Conservation (phyloP, 2,888 invertebrate genomes). For the Himalopsyche kuldschensis region DNA sequence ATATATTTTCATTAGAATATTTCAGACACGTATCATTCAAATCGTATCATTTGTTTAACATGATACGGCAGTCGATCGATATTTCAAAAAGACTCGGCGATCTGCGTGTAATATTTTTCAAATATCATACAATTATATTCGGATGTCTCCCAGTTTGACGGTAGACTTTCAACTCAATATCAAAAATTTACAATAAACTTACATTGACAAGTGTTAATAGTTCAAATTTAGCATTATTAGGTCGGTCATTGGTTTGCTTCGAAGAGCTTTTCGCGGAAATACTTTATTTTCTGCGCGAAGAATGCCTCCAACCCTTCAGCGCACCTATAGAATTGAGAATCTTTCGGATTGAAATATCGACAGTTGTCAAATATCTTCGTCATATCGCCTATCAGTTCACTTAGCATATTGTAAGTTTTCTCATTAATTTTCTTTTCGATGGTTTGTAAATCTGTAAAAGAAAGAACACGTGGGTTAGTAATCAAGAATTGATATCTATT, state of each 20-base stretch:
- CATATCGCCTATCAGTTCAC: conserved; percentile 97
- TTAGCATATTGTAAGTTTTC: conserved; percentile 80
- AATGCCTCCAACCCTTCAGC: conserved; percentile 94
- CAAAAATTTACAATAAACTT: conserved; percentile 19
- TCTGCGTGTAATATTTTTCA: neutral
- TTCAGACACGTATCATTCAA: neutral
- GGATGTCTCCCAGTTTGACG: neutral
- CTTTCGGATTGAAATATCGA: conserved; percentile 94
- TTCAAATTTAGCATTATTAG: neutral
- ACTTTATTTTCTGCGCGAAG: conserved; percentile 92
- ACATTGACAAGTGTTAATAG: conserved; percentile 13
- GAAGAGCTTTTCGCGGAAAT: conserved; percentile 80
- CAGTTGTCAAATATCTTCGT: conserved; percentile 99
- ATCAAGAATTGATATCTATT: too few relatives aligned
- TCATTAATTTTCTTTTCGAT: conserved; percentile 86
- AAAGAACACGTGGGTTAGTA: conserved; percentile 11
- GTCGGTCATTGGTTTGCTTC: conserved; percentile 58
- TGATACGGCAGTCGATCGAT: neutral
- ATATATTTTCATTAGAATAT: neutral
- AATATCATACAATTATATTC: neutral
- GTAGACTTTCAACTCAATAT: neutral
- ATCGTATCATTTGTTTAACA: neutral
- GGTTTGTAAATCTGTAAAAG: conserved; percentile 82
- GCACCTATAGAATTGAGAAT: conserved; percentile 94
- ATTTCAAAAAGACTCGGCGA: neutral